Base-by-base conservation (phyloP, 2,888 invertebrate genomes). In the Diogma glabrata region DNA sequence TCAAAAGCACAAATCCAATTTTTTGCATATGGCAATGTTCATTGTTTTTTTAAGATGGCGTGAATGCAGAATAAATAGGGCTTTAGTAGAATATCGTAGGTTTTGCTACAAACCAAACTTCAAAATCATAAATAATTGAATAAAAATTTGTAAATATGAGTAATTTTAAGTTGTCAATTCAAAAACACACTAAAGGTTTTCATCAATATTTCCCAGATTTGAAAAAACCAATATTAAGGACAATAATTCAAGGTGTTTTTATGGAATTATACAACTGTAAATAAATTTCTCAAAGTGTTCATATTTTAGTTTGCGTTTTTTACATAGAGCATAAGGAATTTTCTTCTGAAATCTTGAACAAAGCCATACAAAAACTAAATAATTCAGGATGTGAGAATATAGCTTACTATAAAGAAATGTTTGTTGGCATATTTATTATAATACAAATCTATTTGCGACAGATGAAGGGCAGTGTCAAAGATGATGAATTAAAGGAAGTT, bases 371-470 rank as follows among this genome's bases (percentile, higher is more conserved):
- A 46, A 70, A 69, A 58, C 56, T 70, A 5, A 64, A 65, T 52
- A 67, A 67, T 58, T 63, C 66, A n/a, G 67, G 67, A 1, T 64
- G 65, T 51, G 64, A 66, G 54, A 65, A 69, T 33, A 73, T 71
- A 12, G 66, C 66, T 47, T 66, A 71, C 54, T 67, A 75, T 53
- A 74, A 74, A 52, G 74, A 75, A 60, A 64, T 75, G 50, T 76
- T 73, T 58, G 69, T 73, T 3, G 72, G 72, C 17, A 63, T 75
- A 36, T 61, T 71, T 46, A 66, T 67, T 52, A 72, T 75, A 59
- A 67, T 76, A 59, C 72, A 69, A 62, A 63, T 69, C 47, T 72
- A 72, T 62, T 58, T 75, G 22, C 65, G 73, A 14, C 68, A 67
- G 36, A 65, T 71, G 1, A 67, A 66, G 28, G 70, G 70, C 19